Base-by-base conservation (phyloP, 2,888 invertebrate species). In the Latrodectus elegans region DNA sequence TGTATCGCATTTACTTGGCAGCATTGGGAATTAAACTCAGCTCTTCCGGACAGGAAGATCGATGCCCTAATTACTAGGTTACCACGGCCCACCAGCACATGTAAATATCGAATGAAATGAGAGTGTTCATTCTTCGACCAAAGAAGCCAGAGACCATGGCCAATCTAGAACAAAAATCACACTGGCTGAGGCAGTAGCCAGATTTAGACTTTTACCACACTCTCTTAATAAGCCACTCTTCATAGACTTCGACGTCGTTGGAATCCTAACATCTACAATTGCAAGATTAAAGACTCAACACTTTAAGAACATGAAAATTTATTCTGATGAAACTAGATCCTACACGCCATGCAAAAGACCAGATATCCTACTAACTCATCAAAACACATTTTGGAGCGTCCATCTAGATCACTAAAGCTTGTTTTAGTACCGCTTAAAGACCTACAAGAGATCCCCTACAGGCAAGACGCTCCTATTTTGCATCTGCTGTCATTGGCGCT, bases 91-190 rank as follows among this genome's bases (percentile, higher is more conserved):
- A 15, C 71, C 67, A 11, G 67, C 67, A 2, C 67, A 12, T 17
- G 71, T 71, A 2, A 71, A 26, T 12, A 71, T 38, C n/a, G 38
- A 71, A n/a, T 10, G 71, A 26, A 71, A 70, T 38, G 70, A 70
- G 70, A 8, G 38, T 71, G 71, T 0, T 12, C 1, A 71, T 12
- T 22, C 71, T 14, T 71, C 4, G 51, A 38, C 71, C n/a, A 71
- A 71, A 38, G 71, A 71, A 26, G 10, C 3, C 71, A 71, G 1
- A 38, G 11, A 38, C 12, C 11, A 10, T 3, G 26, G 6, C 14
- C 71, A 71, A 71, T n/a, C 51, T 8, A 14, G 9, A 12, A 71
- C 3, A 22, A 15, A 0, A 22, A 71, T 0, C 38, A 71, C 38
- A 38, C 71, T 71, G 10, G n/a, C 38, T 14, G 38, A 71, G 4